Evolutionary conservation across 2,113 vertebrate species (phyloP), one percentile per base, ranked within the genome.

Genomic region (Calonectris borealis): DNA sequence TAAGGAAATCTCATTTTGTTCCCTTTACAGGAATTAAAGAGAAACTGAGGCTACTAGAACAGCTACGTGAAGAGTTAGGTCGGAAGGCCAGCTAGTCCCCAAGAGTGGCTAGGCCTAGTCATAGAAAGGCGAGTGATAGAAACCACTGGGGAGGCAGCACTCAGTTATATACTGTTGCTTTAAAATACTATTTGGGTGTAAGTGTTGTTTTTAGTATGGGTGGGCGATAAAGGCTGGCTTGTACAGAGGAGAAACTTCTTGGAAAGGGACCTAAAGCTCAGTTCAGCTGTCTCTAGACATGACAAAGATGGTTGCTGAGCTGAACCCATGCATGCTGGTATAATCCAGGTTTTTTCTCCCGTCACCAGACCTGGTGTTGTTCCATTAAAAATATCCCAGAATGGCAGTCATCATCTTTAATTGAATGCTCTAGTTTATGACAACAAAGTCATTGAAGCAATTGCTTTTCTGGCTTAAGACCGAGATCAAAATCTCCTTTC

Each of bases 1-100:
- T 90, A 94, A 92, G 85, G 27, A 18, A 94, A 79, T 58, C 17
- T 46, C n/a, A 62, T 86, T 96, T 96, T 97, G 66, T 90, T 96
- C 87, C 73, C 69, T 92, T 97, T 94, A 61, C 69, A 79, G 76
- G 55, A 90, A 92, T 82, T 94, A 76, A 73, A 93, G 88, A 69
- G 91, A 85, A 92, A 52, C 16, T 6, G 54, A 31, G 79, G 32
- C 83, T 88, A 66, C 85, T 83, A 68, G 55, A 72, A 80, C 22
- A 93, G 75, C 54, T 88, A 8, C 88, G 38, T 73, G 88, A 96
- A 94, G 87, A 90, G 83, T 57, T 51, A 20, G 79, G 57, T 84
- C 44, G 84, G 85, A 92, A 44, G 15, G 79, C 44, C n/a, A 72
- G 24, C 44, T 24, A 31, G 31, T 90, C 51, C 21, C 25, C 25